Evolutionary conservation across 2,888 invertebrate genomes (phyloP).

Genomic region (Chrysotoxum bicinctum): DNA sequence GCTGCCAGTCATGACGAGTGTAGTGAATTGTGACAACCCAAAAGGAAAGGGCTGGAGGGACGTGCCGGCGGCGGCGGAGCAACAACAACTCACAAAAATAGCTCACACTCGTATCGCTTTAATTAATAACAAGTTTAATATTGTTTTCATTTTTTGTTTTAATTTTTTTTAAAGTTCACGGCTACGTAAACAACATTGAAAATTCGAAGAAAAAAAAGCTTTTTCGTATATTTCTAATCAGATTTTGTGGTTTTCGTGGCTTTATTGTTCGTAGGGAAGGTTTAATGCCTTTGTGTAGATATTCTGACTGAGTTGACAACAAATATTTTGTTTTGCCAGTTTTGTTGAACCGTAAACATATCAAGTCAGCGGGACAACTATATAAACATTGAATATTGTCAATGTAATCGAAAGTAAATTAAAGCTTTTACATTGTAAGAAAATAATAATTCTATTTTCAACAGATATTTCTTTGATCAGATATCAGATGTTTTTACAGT

Average conservation of each 20-base stretch:
- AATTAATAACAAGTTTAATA: conserved; percentile 33
- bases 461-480: not conserved
- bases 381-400: not conserved
- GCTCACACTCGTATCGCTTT: not conserved
- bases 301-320: conserved; percentile 12
- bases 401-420: not conserved
- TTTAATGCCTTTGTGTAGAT: not conserved
- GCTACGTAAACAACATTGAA: conserved; percentile 16
- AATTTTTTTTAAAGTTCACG: conserved; percentile 16
- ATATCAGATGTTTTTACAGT: not conserved
- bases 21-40: conserved; percentile 28
- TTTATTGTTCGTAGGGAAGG: not conserved
- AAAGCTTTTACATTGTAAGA: not conserved
- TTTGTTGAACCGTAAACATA: not conserved
- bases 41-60: not conserved
- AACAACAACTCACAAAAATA: not conserved
- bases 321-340: not conserved
- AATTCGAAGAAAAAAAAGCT: conserved; percentile 25
- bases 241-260: not conserved
- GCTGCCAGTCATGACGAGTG: conserved; percentile 26
- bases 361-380: not conserved
- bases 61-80: not conserved
- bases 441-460: not conserved
- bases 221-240: not conserved
- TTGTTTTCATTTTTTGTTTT: not conserved